Percentiles rank a stretch among this genome's conserved stretches.
phyloP scores from a whole-genome alignment of 92 coral and sea anemone genomes.

The Palythoa grandis region DNA sequence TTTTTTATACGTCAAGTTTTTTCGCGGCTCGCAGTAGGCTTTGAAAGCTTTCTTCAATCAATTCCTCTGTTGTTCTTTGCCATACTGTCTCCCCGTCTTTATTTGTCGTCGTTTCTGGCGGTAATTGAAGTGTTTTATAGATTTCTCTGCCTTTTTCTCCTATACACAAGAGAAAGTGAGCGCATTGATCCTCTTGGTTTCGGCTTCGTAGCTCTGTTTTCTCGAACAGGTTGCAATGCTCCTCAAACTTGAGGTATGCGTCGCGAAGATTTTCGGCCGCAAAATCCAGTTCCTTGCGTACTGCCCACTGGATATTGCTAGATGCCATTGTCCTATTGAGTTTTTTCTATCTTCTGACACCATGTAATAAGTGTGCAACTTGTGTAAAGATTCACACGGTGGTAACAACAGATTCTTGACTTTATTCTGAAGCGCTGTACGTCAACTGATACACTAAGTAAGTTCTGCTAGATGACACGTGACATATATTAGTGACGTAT shows the following conservation, averaged over 20 bases:
- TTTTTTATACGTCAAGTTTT: conserved; percentile 54
- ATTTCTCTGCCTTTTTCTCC: conserved; percentile 54
- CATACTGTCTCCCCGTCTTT: conserved; percentile 11
- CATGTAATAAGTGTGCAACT: neutral
- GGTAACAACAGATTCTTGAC: neutral
- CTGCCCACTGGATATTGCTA: neutral
- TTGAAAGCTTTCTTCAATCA: conserved; percentile 33
- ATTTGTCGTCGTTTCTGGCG: conserved; percentile 34
- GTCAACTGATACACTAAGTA: neutral
- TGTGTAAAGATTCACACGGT: neutral
- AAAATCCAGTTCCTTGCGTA: conserved; percentile 2
- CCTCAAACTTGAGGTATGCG: neutral
- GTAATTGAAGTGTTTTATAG: conserved; percentile 40
- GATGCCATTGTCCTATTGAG: neutral
- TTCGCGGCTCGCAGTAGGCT: conserved; percentile 46
- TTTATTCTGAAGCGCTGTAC: conserved; percentile 4
- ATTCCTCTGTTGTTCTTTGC: conserved; percentile 10
- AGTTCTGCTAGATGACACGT: neutral
- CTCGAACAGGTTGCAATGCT: neutral
- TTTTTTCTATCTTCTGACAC: neutral
- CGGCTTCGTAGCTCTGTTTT: conserved; percentile 35
- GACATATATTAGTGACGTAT: neutral
- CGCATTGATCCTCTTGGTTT: conserved; percentile 40
- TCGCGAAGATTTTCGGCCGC: neutral
- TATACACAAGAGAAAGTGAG: conserved; percentile 48